Base-by-base conservation (phyloP, 1,140 invertebrate genomes). In the Ips typographus region DNA sequence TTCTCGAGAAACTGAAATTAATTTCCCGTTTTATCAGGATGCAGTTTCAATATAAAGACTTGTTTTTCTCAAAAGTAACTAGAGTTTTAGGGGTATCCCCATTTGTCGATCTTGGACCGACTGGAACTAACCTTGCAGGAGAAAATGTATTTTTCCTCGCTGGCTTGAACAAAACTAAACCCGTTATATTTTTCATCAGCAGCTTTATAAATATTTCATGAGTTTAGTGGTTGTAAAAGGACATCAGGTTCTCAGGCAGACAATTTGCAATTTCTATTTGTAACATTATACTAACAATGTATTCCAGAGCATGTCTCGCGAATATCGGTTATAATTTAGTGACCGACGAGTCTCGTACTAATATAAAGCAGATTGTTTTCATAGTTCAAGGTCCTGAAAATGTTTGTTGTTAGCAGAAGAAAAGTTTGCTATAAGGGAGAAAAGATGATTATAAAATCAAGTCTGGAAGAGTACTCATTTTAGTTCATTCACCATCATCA, bases 201-300 rank as follows among this genome's bases (percentile, higher is more conserved):
- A 59, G 37, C 49, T 62, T 49, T 36, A 62, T 62, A 62, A 51
- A 62, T 62, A 62, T 62, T 62, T 62, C 43, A 62, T 51, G 60
- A 62, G 60, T 62, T 62, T 62, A 62, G 44, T 43, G 60, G 60
- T 62, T 51, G 44, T 62, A 62, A 62, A 62, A 51, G 60, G 43
- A 41, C 44, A 62, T 36, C 60, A 41, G 44, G 60, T 38, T 40
- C 60, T 51, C 22, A 22, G 44, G 60, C 37, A 36, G 60, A 62
- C 47, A 38, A 40, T 62, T 51, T 62, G 60, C 44, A 61, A 3
- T 62, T 62, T 62, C 60, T 62, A 62, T 62, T 62, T 62, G 40
- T 62, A 38, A 62, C 43, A 40, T 62, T 62, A 62, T 38, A 51
- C 60, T 51, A 62, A 62, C 43, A 62, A 62, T 62, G 60, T 62